Conservation (phyloP, 1,140 invertebrate species). For the Drosophila orena region DNA sequence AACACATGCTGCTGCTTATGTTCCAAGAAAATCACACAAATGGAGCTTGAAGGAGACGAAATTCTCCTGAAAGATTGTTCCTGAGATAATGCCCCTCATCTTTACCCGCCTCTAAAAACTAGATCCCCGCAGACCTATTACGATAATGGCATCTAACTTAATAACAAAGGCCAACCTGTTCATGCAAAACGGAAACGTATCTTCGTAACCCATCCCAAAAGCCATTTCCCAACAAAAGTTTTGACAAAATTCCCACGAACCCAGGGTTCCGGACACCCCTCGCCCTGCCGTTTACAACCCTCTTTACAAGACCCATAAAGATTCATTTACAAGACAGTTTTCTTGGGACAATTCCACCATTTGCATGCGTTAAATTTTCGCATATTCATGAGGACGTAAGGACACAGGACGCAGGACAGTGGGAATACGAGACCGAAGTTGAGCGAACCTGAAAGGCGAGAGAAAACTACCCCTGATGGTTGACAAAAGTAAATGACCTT, state of each 20-base stretch:
- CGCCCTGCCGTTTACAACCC: conserved; percentile 20
- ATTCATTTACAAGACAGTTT: conserved; percentile 60
- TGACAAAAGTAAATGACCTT: conserved; percentile 64
- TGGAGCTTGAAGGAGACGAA: conserved; percentile 35
- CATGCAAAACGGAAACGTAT: conserved; percentile 38
- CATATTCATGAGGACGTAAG: conserved; percentile 43
- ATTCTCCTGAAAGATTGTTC: conserved; percentile 35
- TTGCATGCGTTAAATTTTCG: conserved; percentile 74
- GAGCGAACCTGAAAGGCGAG: conserved; percentile 41
- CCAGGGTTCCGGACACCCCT: neutral
- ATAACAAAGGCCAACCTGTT: conserved; percentile 65
- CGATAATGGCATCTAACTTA: conserved; percentile 51
- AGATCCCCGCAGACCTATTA: conserved; percentile 43
- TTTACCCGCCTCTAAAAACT: conserved; percentile 7
- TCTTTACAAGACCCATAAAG: conserved; percentile 54
- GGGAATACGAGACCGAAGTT: neutral
- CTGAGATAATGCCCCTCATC: conserved; percentile 17
- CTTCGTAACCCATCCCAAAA: conserved; percentile 31
- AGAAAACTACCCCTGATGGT: conserved; percentile 60
- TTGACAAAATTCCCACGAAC: conserved; percentile 56
- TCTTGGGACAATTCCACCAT: conserved; percentile 56
- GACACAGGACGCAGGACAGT: conserved; percentile 16
- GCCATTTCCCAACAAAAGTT: conserved; percentile 45
- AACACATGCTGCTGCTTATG: conserved; percentile 40
- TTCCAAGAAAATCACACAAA: conserved; percentile 52